Evolutionary conservation across 1,140 invertebrate species (phyloP).

Genomic region (Arion vulgaris): DNA sequence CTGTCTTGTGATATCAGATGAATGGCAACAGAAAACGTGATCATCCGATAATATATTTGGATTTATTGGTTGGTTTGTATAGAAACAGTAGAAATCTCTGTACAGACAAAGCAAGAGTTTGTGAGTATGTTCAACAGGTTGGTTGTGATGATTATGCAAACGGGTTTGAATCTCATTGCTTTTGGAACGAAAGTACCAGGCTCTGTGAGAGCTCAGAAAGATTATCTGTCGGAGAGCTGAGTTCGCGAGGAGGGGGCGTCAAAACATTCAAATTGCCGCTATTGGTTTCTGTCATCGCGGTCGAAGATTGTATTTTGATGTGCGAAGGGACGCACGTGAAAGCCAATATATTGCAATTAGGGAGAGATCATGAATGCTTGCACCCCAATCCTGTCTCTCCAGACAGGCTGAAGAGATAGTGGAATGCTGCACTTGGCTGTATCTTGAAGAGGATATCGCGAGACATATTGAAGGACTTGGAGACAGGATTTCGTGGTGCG

Average conservation of each 20-base stretch:
- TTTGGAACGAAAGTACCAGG: background rate
- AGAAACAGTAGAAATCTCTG: too few species aligned
- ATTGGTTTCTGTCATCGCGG: slow-evolving; percentile 11
- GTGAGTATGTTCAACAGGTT: background rate
- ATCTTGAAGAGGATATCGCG: background rate
- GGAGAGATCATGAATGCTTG: slow-evolving; percentile 7
- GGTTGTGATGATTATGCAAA: background rate
- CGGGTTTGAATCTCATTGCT: slow-evolving; percentile 1
- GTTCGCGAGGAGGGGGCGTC: background rate
- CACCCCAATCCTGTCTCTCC: background rate
- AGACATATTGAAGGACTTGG: slow-evolving; percentile 27
- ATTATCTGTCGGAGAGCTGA: background rate
- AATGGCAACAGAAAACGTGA: too few species aligned
- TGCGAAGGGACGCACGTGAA: background rate
- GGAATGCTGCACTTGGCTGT: slow-evolving; percentile 24
- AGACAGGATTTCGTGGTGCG: background rate
- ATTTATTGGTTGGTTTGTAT: too few species aligned
- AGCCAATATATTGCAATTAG: slow-evolving; percentile 31
- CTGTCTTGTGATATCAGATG: too few species aligned
- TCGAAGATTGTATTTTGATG: slow-evolving; percentile 20
- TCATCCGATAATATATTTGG: too few species aligned
- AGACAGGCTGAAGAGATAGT: slow-evolving; percentile 8
- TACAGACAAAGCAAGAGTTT: too few species aligned
- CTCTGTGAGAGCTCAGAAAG: background rate
- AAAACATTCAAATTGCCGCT: slow-evolving; percentile 27